These are phyloP conservation scores for Epinephelus moara DNA, from an alignment of 2,113 vertebrate species.

Conservation along the genomic window DNA sequence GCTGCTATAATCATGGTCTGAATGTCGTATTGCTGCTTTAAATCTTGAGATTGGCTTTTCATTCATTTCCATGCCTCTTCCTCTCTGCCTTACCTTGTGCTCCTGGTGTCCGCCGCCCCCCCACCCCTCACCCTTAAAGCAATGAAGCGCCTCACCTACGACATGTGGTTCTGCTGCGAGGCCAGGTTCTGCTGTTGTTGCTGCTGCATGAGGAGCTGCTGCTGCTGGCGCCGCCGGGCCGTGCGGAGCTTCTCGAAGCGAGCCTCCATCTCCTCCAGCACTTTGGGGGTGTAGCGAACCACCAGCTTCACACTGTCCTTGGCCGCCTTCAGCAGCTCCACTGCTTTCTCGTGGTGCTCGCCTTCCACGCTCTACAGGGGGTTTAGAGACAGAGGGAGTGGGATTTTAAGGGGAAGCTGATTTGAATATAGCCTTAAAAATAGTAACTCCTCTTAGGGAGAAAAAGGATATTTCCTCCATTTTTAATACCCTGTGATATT, in stretches of 20 bases:
- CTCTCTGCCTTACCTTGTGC: not conserved
- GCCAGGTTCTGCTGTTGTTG: slow-evolving; percentile 89
- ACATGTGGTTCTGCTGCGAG: slow-evolving; percentile 97
- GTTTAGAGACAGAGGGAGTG: not conserved
- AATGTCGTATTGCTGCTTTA: too few relatives aligned
- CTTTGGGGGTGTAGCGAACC: slow-evolving; percentile 98
- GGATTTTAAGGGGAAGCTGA: slow-evolving; percentile 1
- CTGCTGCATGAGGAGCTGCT: slow-evolving; percentile 94
- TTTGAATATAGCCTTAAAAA: slow-evolving; percentile 18
- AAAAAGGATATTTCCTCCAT: not conserved
- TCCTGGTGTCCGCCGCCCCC: not conserved
- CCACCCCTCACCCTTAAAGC: slow-evolving; percentile 73
- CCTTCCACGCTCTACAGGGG: slow-evolving; percentile 94
- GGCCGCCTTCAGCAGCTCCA: slow-evolving; percentile 97
- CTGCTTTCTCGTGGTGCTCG: slow-evolving; percentile 97
- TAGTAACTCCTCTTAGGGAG: not conserved
- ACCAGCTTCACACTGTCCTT: slow-evolving; percentile 98
- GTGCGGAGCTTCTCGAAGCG: slow-evolving; percentile 98
- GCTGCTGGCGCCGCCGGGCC: slow-evolving; percentile 96
- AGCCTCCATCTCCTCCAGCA: slow-evolving; percentile 99
- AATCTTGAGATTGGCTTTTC: not conserved
- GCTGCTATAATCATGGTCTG: too few relatives aligned
- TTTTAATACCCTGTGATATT: not conserved
- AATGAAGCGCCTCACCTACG: slow-evolving; percentile 94
- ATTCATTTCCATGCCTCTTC: not conserved